Percentiles rank a stretch among this genome's conserved stretches.
These are phyloP conservation scores for Drosophila nikananu DNA, from an alignment of 1,140 invertebrate genomes.

Conservation along the genomic window DNA sequence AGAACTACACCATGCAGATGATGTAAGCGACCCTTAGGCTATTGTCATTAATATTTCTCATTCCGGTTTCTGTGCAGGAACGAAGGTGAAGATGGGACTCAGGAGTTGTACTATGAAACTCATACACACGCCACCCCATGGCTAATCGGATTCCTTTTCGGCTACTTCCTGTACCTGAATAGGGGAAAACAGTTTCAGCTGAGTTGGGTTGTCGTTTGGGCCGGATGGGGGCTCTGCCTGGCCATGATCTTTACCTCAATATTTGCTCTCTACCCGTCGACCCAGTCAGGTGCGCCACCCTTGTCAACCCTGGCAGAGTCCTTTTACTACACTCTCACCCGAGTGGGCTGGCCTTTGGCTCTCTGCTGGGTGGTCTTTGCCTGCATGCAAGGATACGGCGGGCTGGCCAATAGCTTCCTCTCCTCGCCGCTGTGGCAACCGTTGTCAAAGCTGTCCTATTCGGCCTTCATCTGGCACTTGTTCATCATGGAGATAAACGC, in stretches of 20 bases:
- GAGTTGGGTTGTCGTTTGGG: conserved; percentile 26
- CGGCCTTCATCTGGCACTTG: conserved; percentile 86
- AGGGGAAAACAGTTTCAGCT: conserved; percentile 27
- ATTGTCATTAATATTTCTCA: neutral
- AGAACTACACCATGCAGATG: conserved; percentile 27
- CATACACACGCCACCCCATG: conserved; percentile 62
- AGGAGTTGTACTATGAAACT: conserved; percentile 45
- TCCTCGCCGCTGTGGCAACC: conserved; percentile 86
- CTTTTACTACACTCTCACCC: conserved; percentile 88
- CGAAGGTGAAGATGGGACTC: neutral
- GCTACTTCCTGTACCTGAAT: conserved; percentile 7
- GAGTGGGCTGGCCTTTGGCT: conserved; percentile 87
- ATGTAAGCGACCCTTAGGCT: conserved; percentile 6
- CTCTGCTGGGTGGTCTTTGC: conserved; percentile 89
- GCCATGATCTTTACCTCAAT: conserved; percentile 30
- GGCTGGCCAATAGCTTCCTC: conserved; percentile 86
- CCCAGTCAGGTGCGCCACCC: conserved; percentile 55
- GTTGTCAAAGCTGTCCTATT: conserved; percentile 85
- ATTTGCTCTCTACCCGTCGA: conserved; percentile 70
- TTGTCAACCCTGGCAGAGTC: conserved; percentile 85
- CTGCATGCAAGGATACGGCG: conserved; percentile 88
- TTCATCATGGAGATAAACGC: conserved; percentile 39
- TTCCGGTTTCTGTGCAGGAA: neutral
- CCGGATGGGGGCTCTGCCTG: conserved; percentile 60
- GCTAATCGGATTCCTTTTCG: conserved; percentile 28